Percentiles rank a stretch among this genome's conserved stretches.
These are phyloP conservation scores for Myotis yumanensis DNA, from an alignment of 2,113 vertebrate species.

Conservation along the genomic window DNA sequence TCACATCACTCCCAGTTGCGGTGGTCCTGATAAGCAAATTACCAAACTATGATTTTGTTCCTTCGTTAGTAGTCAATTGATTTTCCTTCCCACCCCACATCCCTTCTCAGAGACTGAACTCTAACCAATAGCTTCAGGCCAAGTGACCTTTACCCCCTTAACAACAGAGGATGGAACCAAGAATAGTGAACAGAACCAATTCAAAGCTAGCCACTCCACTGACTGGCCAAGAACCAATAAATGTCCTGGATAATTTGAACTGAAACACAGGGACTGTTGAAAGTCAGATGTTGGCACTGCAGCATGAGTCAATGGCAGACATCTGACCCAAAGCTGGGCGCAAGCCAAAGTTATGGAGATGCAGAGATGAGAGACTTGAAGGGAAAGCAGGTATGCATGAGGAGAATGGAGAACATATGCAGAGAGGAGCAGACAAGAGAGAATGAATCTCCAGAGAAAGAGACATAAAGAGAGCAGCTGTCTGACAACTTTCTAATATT, in stretches of 20 bases:
- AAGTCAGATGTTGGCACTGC: background rate
- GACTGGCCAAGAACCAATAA: background rate
- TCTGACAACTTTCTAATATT: background rate
- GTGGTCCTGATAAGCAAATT: slow-evolving; percentile 20
- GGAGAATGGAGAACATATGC: background rate
- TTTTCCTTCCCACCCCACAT: background rate
- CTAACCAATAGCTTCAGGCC: background rate
- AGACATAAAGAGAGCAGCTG: background rate
- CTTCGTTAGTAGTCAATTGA: background rate
- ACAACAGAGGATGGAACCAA: background rate
- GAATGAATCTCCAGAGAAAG: background rate
- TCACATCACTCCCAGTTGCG: background rate
- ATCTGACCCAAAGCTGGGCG: background rate
- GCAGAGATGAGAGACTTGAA: background rate
- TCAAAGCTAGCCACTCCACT: background rate
- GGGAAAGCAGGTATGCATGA: background rate
- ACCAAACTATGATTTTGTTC: background rate
- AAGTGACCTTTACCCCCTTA: background rate
- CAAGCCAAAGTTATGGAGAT: background rate
- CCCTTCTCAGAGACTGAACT: background rate
- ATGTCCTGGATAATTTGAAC: background rate
- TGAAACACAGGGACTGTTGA: background rate
- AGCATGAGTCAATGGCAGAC: background rate
- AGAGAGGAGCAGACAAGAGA: background rate
- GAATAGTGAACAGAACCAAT: background rate